A percentile compares a stretch with the other conserved stretches of the same genome.
phyloP scores from a whole-genome alignment of 2,113 vertebrate species.

The Cavia porcellus region DNA sequence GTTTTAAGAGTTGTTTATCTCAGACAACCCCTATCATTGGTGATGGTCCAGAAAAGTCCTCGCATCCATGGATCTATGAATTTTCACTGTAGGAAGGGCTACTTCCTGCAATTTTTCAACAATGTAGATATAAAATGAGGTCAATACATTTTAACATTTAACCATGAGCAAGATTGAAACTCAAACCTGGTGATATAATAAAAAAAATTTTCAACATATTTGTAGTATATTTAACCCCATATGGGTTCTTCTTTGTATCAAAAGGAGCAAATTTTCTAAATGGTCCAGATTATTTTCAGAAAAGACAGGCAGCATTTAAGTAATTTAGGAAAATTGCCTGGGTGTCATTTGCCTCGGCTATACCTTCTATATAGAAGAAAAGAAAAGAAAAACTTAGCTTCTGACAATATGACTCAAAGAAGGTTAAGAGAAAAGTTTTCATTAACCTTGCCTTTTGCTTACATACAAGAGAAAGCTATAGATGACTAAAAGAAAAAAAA shows the following conservation, averaged over 20 bases:
- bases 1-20: slow-evolving; percentile 1
- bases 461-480: slow-evolving; percentile 53
- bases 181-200: background rate
- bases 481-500: background rate
- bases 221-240: slow-evolving; percentile 23
- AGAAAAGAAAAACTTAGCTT: background rate
- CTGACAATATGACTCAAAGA: rapidly evolving
- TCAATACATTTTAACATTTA: background rate
- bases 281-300: slow-evolving; percentile 45
- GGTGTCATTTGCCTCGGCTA: background rate
- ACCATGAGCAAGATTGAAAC: background rate
- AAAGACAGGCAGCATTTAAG: background rate
- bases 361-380: background rate
- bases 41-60: background rate
- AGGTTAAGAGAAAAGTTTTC: background rate
- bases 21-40: background rate
- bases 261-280: slow-evolving; percentile 34
- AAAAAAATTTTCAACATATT: background rate
- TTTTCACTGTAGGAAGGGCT: slow-evolving; percentile 32
- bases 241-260: background rate
- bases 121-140: background rate
- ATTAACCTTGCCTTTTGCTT: slow-evolving; percentile 45
- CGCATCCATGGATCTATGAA: background rate
- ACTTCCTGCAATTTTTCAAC: background rate
- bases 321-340: rapidly evolving